These are phyloP conservation scores for Tenthredo mesomela DNA, from an alignment of 2,888 invertebrate genomes.

Conservation along the genomic window DNA sequence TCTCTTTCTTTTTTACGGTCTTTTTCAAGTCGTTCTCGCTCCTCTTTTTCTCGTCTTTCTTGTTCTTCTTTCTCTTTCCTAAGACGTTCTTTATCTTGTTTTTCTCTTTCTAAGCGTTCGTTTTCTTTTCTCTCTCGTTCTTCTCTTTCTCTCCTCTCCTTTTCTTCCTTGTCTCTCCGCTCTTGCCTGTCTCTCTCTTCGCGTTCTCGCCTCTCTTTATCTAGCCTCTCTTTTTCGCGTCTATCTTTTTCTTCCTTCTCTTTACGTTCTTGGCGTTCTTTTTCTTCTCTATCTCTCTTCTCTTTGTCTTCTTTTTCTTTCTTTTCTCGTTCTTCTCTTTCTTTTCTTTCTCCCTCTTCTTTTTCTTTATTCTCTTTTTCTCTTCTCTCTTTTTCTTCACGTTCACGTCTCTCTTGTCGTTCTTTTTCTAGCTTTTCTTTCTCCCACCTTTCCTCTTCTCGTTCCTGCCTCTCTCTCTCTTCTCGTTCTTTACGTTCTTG, in stretches of 20 bases:
- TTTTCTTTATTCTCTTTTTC: constrained; percentile 67
- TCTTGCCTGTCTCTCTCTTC: constrained; percentile 64
- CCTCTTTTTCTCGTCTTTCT: constrained; percentile 75
- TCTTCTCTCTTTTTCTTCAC: constrained; percentile 65
- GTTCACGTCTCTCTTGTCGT: constrained; percentile 68
- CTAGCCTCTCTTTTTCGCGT: constrained; percentile 64
- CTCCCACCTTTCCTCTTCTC: constrained; percentile 72
- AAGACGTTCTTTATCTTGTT: constrained; percentile 73
- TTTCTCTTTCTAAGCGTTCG: constrained; percentile 66
- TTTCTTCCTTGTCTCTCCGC: constrained; percentile 67
- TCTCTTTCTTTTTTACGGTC: constrained; percentile 65
- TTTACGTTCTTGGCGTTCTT: constrained; percentile 64
- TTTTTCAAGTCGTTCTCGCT: constrained; percentile 75
- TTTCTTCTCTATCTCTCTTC: constrained; percentile 64
- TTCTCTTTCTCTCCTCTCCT: constrained; percentile 67
- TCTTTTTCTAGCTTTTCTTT: constrained; percentile 68
- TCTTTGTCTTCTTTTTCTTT: constrained; percentile 66
- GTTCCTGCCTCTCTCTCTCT: constrained; percentile 69
- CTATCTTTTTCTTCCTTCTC: constrained; percentile 66
- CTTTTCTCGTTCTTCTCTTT: constrained; percentile 68
- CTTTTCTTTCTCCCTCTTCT: constrained; percentile 70
- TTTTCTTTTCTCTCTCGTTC: constrained; percentile 72
- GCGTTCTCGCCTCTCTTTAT: constrained; percentile 66
- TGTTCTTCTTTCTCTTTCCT: constrained; percentile 76
- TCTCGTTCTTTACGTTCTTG: constrained; percentile 69